Conservation (phyloP, 2,113 vertebrate genomes). For the Hoplias malabaricus region DNA sequence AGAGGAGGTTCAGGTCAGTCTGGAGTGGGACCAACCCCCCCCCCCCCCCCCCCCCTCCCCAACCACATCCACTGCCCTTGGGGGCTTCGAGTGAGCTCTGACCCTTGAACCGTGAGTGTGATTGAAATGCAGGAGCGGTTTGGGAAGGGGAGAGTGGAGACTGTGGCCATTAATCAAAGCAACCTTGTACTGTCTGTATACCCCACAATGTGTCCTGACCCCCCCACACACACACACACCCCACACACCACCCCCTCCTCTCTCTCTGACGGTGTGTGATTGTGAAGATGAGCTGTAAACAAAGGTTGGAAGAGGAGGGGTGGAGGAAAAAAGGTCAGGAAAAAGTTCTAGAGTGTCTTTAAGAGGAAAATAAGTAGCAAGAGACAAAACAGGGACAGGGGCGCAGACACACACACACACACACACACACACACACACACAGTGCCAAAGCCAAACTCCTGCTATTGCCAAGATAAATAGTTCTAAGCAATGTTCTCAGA, state of each 20-base stretch:
- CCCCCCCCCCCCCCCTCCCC: too few relatives aligned
- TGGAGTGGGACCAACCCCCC: too few relatives aligned
- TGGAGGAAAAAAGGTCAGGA: neutral
- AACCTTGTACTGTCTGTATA: conserved; percentile 34
- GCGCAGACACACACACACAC: neutral
- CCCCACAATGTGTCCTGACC: conserved; percentile 28
- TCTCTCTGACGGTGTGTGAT: neutral
- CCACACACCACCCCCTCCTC: conserved; percentile 2
- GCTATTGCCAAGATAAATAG: too few relatives aligned
- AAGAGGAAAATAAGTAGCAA: too few relatives aligned
- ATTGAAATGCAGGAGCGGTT: conserved; percentile 66
- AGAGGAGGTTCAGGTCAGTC: conserved; percentile 53
- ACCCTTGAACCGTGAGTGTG: conserved; percentile 66
- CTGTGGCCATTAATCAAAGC: conserved; percentile 71
- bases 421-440: too few relatives aligned
- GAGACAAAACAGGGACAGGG: neutral
- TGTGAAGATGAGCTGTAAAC: conserved; percentile 4
- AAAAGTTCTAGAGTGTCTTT: neutral
- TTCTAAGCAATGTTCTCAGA: too few relatives aligned
- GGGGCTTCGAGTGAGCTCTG: conserved; percentile 51
- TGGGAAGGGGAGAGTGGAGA: conserved; percentile 52
- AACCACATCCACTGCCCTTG: conserved; percentile 53
- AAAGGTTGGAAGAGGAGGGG: neutral
- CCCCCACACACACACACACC: conserved; percentile 41
- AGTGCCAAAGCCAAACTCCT: too few relatives aligned